These are phyloP conservation scores for Epinotia brunnichana DNA, from an alignment of 2,888 invertebrate genomes.

Conservation along the genomic window DNA sequence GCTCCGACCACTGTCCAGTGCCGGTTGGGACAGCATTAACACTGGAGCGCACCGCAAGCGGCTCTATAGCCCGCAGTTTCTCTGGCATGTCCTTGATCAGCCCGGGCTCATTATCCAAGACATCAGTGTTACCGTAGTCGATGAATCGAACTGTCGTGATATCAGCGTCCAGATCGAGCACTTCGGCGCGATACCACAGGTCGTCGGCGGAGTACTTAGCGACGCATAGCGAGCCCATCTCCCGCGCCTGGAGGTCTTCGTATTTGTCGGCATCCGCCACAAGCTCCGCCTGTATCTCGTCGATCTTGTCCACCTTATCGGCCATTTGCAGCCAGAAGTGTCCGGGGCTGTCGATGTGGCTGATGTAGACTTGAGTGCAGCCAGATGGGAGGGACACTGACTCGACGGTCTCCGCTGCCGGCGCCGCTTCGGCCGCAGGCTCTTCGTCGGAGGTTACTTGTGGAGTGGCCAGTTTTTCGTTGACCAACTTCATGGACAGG, in stretches of 20 bases:
- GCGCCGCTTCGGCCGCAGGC: constrained; percentile 53
- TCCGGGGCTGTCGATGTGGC: constrained; percentile 89
- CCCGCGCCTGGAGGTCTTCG: constrained; percentile 81
- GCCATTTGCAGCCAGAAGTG: constrained; percentile 89
- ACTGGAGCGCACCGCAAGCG: constrained; percentile 86
- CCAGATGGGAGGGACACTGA: constrained; percentile 67
- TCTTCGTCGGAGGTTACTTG: constrained; percentile 57
- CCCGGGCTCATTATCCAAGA: constrained; percentile 85
- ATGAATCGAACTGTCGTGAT: constrained; percentile 90
- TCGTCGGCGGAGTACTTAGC: constrained; percentile 93
- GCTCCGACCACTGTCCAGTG: constrained; percentile 86
- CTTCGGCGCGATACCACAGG: constrained; percentile 95
- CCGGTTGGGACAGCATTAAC: constrained; percentile 87
- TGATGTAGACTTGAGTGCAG: constrained; percentile 82
- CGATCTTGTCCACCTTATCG: constrained; percentile 82
- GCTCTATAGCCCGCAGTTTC: constrained; percentile 80
- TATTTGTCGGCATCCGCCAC: constrained; percentile 83
- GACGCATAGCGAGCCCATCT: constrained; percentile 86
- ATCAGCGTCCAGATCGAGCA: constrained; percentile 90
- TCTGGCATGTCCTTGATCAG: constrained; percentile 86
- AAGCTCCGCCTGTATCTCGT: constrained; percentile 85
- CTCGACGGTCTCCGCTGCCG: constrained; percentile 56
- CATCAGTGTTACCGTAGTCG: constrained; percentile 91
- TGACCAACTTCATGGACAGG: constrained; percentile 76
- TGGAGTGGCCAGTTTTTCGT: constrained; percentile 72